A percentile compares a stretch with the other conserved stretches of the same genome.
These are phyloP conservation scores for Drosophila oshimai DNA, from an alignment of 1,140 invertebrate genomes.

Conservation along the genomic window DNA sequence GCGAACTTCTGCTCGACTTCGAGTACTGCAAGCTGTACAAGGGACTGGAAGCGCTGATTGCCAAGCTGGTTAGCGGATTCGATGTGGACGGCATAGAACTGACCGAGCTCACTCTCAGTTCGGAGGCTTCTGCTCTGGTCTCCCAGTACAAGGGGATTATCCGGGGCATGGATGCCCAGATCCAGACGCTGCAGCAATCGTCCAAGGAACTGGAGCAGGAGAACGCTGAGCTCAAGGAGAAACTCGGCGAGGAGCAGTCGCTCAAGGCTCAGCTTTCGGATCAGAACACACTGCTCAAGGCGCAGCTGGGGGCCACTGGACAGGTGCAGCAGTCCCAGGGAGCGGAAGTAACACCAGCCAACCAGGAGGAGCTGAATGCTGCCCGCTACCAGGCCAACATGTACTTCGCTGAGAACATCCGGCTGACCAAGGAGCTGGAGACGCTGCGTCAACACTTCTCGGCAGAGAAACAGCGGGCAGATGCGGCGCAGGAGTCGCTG, in stretches of 20 bases:
- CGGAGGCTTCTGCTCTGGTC: slow-evolving; percentile 85
- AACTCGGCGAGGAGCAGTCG: slow-evolving; percentile 87
- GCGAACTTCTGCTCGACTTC: slow-evolving; percentile 95
- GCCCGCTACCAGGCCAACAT: slow-evolving; percentile 73
- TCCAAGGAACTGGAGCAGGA: slow-evolving; percentile 84
- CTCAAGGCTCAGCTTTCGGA: slow-evolving; percentile 91
- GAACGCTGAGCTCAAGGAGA: slow-evolving; percentile 85
- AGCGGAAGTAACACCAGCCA: not conserved
- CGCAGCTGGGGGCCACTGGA: slow-evolving; percentile 84
- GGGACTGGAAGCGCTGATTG: slow-evolving; percentile 85
- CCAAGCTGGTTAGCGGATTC: slow-evolving; percentile 72
- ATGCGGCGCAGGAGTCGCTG: slow-evolving; percentile 83
- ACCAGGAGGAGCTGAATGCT: slow-evolving; percentile 58
- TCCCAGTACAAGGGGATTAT: slow-evolving; percentile 95
- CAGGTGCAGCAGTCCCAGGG: slow-evolving; percentile 8
- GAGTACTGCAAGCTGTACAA: slow-evolving; percentile 97
- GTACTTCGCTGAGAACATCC: slow-evolving; percentile 79
- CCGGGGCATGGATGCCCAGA: slow-evolving; percentile 91
- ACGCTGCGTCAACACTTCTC: slow-evolving; percentile 55
- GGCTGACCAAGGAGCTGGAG: slow-evolving; percentile 81
- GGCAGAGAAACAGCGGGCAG: slow-evolving; percentile 53
- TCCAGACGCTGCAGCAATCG: slow-evolving; percentile 86
- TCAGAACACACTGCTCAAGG: slow-evolving; percentile 94
- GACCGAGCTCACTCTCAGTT: slow-evolving; percentile 83
- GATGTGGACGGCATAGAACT: slow-evolving; percentile 83